Conservation (phyloP, 2,113 vertebrate genomes). For the Chiloscyllium plagiosum region DNA sequence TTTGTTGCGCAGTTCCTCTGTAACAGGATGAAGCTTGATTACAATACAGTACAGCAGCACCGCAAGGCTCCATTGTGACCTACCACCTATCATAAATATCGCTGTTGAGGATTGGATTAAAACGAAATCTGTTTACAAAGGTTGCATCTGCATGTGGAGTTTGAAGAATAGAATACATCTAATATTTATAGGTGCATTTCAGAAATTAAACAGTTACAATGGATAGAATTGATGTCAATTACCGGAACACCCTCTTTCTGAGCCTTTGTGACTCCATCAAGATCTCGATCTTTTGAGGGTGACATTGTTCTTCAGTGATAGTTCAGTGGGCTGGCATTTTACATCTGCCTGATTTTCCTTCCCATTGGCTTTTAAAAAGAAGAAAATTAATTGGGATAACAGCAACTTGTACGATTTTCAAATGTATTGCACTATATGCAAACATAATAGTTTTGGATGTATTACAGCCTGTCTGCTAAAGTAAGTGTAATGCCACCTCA, state of each 20-base stretch:
- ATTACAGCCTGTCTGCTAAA: not conserved
- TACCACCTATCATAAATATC: not conserved
- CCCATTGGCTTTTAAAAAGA: not conserved
- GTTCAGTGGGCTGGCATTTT: not conserved
- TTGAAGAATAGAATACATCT: not conserved
- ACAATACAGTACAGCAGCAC: not conserved
- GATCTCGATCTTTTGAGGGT: no score
- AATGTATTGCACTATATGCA: not conserved
- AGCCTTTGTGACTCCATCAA: no score
- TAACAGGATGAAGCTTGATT: not conserved
- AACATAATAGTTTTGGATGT: not conserved
- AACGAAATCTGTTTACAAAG: not conserved
- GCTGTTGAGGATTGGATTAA: not conserved
- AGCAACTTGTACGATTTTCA: not conserved
- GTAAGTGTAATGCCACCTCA: not conserved
- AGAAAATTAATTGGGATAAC: not conserved
- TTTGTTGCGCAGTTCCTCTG: not conserved
- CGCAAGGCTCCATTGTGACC: not conserved
- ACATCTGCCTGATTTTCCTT: not conserved
- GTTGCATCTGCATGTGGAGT: no score
- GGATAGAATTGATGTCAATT: not conserved
- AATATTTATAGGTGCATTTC: not conserved
- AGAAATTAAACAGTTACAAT: not conserved
- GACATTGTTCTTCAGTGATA: not conserved
- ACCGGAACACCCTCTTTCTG: no score